Evolutionary conservation across 2,797 vertebrate genomes (phyloP).

Genomic region (Danio aesculapii): DNA sequence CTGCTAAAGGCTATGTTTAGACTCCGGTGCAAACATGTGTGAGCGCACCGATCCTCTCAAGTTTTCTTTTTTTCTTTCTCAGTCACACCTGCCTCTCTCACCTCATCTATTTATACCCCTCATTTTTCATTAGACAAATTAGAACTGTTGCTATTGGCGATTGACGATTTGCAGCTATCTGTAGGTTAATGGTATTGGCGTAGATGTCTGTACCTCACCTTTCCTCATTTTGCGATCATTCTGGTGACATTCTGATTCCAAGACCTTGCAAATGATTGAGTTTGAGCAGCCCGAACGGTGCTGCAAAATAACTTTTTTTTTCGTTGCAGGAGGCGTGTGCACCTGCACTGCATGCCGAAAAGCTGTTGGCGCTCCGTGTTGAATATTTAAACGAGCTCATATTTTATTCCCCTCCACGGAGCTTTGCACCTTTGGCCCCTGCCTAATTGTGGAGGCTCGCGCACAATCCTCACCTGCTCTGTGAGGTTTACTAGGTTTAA

Average conservation of each 20-base stretch:
- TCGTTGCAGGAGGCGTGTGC: conserved; percentile 47
- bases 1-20: conserved; percentile 46
- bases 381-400: conserved; percentile 66
- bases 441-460: conserved; percentile 59
- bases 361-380: conserved; percentile 43
- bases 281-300: conserved; percentile 46
- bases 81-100: conserved; percentile 39
- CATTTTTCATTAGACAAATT: conserved; percentile 38
- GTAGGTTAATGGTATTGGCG: conserved; percentile 2
- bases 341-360: conserved; percentile 61
- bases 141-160: not conserved
- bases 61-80: conserved; percentile 23
- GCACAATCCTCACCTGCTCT: conserved; percentile 51
- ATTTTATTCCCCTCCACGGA: conserved; percentile 61
- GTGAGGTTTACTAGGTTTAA: conserved; percentile 54
- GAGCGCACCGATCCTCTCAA: conserved; percentile 21
- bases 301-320: conserved; percentile 55
- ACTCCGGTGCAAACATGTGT: conserved; percentile 10
- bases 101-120: conserved; percentile 27
- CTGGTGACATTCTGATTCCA: conserved; percentile 54
- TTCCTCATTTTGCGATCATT: conserved; percentile 47
- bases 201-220: conserved; percentile 19
- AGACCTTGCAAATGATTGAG: conserved; percentile 58
- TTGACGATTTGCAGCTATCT: conserved; percentile 2
- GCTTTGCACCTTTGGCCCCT: conserved; percentile 60